Conservation (phyloP, 2,888 invertebrate species). For the Deroplatys truncata region DNA sequence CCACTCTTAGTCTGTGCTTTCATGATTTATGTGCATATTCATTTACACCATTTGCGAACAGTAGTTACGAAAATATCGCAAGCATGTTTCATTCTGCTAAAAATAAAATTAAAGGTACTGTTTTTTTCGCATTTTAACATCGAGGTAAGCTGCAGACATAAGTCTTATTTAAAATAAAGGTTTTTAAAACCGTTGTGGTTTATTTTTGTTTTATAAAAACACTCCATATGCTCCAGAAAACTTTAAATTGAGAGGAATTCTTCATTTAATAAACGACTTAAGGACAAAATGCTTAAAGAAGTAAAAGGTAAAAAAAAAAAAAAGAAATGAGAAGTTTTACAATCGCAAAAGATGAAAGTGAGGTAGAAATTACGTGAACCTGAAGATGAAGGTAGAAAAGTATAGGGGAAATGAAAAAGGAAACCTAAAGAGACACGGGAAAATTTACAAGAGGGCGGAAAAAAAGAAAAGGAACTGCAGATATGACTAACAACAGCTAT, state of each 20-base stretch:
- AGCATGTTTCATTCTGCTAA: too few relatives aligned
- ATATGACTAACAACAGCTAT: background rate
- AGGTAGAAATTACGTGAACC: background rate
- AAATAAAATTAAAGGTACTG: too few relatives aligned
- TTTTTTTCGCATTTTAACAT: background rate
- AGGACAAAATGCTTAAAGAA: background rate
- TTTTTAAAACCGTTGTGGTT: background rate
- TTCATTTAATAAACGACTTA: background rate
- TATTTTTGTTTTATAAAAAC: background rate
- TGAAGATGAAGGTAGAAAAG: background rate
- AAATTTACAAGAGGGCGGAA: background rate
- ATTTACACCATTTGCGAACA: too few relatives aligned
- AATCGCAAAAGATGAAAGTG: background rate
- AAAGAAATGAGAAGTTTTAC: background rate
- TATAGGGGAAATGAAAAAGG: background rate
- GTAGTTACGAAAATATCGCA: too few relatives aligned
- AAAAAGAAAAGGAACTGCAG: background rate
- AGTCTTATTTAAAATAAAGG: background rate
- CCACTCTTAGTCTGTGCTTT: too few relatives aligned
- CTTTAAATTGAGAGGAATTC: background rate
- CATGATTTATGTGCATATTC: too few relatives aligned
- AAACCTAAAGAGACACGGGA: background rate
- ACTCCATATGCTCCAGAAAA: background rate
- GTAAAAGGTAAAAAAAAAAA: background rate
- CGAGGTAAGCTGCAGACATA: background rate